Percentiles rank a stretch among this genome's conserved stretches.
These are phyloP conservation scores for Macrosteles quadrilineatus DNA, from an alignment of 1,140 invertebrate genomes.

Conservation along the genomic window DNA sequence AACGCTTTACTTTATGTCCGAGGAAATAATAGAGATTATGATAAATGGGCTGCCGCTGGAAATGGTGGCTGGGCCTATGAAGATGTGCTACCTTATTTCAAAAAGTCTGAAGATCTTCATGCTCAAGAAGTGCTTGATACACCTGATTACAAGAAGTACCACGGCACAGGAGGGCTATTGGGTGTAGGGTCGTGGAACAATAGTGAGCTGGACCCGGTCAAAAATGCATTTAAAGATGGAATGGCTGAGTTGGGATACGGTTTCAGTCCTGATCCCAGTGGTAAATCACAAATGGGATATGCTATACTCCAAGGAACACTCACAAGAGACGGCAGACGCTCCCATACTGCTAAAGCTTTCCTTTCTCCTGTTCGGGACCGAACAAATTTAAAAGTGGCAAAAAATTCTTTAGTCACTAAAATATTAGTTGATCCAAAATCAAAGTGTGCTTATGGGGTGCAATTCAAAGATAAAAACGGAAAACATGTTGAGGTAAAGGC, in stretches of 20 bases:
- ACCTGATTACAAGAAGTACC: conserved; percentile 70
- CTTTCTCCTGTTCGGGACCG: conserved; percentile 59
- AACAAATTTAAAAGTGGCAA: conserved; percentile 64
- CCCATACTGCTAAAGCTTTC: conserved; percentile 48
- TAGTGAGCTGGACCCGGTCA: conserved; percentile 75
- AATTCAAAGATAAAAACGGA: conserved; percentile 48
- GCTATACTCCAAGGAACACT: conserved; percentile 46
- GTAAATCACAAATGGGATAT: conserved; percentile 56
- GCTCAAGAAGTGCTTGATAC: conserved; percentile 38
- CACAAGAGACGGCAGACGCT: conserved; percentile 52
- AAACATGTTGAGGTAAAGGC: conserved; percentile 56
- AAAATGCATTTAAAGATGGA: conserved; percentile 84
- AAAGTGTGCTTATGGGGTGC: conserved; percentile 57
- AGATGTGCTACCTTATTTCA: conserved; percentile 83
- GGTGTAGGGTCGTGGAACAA: conserved; percentile 78
- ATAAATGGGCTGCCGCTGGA: conserved; percentile 84
- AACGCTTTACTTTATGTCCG: conserved; percentile 89
- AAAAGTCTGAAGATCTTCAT: conserved; percentile 74
- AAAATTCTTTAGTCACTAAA: conserved; percentile 58
- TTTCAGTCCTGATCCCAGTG: conserved; percentile 85
- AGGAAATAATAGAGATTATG: conserved; percentile 82
- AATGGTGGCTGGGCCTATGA: conserved; percentile 90
- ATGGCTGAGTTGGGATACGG: conserved; percentile 89
- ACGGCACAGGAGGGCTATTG: conserved; percentile 66
- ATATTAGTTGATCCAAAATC: conserved; percentile 60